Conservation (phyloP, 2,888 invertebrate genomes). For the Eumerus sabulonum region DNA sequence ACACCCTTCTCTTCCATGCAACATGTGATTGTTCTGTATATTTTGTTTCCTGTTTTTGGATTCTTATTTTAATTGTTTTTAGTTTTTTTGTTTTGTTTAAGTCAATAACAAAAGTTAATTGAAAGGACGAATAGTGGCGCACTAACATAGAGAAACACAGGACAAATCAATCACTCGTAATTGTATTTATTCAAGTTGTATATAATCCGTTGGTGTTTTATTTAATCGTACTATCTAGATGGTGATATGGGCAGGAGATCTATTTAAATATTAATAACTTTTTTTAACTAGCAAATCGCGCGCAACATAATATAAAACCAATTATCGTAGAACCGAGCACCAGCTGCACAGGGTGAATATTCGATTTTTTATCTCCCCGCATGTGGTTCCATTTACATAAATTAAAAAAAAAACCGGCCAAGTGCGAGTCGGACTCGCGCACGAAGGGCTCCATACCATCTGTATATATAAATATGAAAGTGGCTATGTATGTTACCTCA, state of each 20-base stretch:
- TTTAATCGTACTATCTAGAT: background rate
- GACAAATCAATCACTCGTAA: slow-evolving; percentile 5
- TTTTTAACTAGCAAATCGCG: slow-evolving; percentile 25
- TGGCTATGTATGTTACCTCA: too few relatives aligned
- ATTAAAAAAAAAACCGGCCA: too few relatives aligned
- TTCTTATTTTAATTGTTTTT: background rate
- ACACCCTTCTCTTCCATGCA: slow-evolving; percentile 56
- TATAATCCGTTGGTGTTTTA: slow-evolving; percentile 26
- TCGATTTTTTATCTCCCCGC: too few relatives aligned
- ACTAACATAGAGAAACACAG: background rate
- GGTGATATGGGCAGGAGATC: background rate
- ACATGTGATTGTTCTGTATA: slow-evolving; percentile 57
- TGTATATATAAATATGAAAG: too few relatives aligned
- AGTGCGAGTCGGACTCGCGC: too few relatives aligned
- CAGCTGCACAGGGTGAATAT: slow-evolving; percentile 6
- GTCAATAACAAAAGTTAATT: slow-evolving; percentile 28
- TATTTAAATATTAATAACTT: slow-evolving; percentile 12
- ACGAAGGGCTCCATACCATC: too few relatives aligned
- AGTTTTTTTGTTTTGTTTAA: slow-evolving; percentile 12
- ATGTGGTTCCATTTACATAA: too few relatives aligned
- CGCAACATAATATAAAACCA: slow-evolving; percentile 36
- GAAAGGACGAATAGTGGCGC: background rate
- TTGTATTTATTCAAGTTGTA: slow-evolving; percentile 49
- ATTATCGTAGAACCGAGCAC: slow-evolving; percentile 14
- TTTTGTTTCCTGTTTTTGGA: too few relatives aligned